phyloP scores from a whole-genome alignment of 1,140 invertebrate genomes.

The Hypsibius dujardini region DNA sequence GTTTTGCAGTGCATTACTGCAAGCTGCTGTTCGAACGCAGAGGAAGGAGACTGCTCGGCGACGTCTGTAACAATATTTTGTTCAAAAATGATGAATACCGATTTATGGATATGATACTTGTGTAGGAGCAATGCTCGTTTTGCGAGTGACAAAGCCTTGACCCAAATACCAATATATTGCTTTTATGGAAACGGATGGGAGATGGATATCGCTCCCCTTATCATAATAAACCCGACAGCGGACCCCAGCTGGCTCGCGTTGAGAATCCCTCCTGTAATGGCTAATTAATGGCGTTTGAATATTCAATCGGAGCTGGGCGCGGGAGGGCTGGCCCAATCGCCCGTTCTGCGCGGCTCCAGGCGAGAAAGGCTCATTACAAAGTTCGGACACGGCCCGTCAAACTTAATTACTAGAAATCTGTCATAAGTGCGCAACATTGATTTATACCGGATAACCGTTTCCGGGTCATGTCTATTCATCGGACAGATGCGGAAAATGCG shows the following conservation, averaged over 20 bases:
- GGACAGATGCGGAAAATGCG: too few relatives aligned
- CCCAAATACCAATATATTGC: constrained; percentile 1
- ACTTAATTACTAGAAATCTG: constrained; percentile 2
- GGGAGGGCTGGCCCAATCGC: too few relatives aligned
- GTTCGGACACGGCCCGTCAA: background rate
- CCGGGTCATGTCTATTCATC: too few relatives aligned
- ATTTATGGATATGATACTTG: too few relatives aligned
- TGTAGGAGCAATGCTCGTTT: too few relatives aligned
- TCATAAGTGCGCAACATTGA: constrained; percentile 10
- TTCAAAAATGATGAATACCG: too few relatives aligned
- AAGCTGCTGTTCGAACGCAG: too few relatives aligned
- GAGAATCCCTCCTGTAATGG: background rate
- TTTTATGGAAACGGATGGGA: background rate
- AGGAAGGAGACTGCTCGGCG: too few relatives aligned
- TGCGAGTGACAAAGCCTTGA: background rate
- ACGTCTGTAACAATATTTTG: too few relatives aligned
- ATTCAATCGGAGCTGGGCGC: too few relatives aligned
- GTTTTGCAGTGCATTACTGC: too few relatives aligned
- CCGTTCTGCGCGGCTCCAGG: background rate
- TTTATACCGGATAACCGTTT: constrained; percentile 10
- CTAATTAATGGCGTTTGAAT: constrained; percentile 2
- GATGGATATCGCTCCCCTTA: constrained; percentile 1
- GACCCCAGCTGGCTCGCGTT: background rate
- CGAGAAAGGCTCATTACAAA: background rate
- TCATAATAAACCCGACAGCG: background rate